Conservation (phyloP, 2,797 vertebrate genomes). For the Lophius americanus region DNA sequence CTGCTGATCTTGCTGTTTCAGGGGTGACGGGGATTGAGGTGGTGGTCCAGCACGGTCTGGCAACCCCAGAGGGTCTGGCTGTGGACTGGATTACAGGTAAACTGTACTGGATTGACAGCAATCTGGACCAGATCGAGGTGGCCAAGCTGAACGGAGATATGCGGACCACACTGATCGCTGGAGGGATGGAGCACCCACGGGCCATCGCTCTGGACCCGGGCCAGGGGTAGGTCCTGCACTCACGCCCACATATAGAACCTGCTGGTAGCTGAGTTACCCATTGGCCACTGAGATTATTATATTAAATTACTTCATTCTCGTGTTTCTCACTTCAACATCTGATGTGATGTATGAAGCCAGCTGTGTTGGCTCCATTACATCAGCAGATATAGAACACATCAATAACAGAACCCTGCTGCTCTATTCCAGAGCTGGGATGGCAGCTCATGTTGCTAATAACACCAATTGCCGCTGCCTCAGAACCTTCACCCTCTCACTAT, state of each 20-base stretch:
- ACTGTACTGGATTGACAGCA: conserved; percentile 99
- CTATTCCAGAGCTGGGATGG: conserved; percentile 50
- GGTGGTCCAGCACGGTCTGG: conserved; percentile 95
- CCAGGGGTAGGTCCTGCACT: conserved; percentile 86
- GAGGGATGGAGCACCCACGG: conserved; percentile 97
- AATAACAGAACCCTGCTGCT: conserved; percentile 45
- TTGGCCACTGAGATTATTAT: conserved; percentile 35
- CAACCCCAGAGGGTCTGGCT: conserved; percentile 96
- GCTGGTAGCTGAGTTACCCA: conserved; percentile 14
- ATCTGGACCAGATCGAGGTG: conserved; percentile 98
- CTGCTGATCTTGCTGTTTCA: conserved; percentile 62
- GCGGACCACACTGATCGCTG: conserved; percentile 94
- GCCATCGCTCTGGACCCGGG: conserved; percentile 96
- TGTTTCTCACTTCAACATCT: conserved; percentile 47
- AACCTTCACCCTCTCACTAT: conserved; percentile 8
- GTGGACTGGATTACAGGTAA: conserved; percentile 98
- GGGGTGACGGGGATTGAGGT: conserved; percentile 94
- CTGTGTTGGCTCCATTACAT: conserved; percentile 55
- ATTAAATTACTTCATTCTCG: conserved; percentile 40
- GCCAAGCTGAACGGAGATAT: conserved; percentile 93
- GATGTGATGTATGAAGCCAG: conserved; percentile 59
- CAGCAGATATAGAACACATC: conserved; percentile 56
- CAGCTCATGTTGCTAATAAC: conserved; percentile 45
- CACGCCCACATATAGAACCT: conserved; percentile 1
- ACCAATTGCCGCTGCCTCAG: conserved; percentile 11